Conservation (phyloP, 2,113 vertebrate species). For the Cyanoliseus patagonus region DNA sequence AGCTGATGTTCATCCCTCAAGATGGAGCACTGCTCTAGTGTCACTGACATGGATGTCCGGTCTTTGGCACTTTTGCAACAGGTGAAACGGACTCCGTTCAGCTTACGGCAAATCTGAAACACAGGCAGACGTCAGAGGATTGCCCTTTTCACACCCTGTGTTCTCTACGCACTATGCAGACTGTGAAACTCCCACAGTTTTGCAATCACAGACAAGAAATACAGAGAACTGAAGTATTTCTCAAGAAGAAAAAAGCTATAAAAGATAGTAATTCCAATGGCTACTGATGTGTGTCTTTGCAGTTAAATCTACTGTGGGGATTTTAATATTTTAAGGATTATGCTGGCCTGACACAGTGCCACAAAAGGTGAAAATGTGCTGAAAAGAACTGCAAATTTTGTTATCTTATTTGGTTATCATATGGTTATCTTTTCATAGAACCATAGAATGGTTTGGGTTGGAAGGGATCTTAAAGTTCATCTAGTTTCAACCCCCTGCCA, state of each 20-base stretch:
- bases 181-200: neutral
- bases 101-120: slow-evolving; percentile 90
- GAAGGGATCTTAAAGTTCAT: neutral
- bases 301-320: neutral
- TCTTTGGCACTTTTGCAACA: slow-evolving; percentile 99
- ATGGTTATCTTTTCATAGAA: neutral
- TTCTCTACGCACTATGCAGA: neutral
- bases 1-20: slow-evolving; percentile 94
- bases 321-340: neutral
- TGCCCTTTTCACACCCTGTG: neutral
- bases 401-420: too few relatives aligned
- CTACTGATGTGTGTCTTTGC: neutral
- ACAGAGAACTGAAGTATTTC: neutral
- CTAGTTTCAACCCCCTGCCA: neutral
- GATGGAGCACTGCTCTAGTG: slow-evolving; percentile 93
- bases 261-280: neutral
- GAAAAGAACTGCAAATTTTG: neutral
- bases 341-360: neutral
- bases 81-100: slow-evolving; percentile 96
- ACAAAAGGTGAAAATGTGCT: neutral
- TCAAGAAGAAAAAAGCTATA: neutral
- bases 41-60: slow-evolving; percentile 98
- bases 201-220: neutral
- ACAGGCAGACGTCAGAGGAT: neutral
- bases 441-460: neutral